A percentile compares a stretch with the other conserved stretches of the same genome.
phyloP scores from a whole-genome alignment of 2,888 invertebrate genomes.

The Ganaspis brasiliensis region DNA sequence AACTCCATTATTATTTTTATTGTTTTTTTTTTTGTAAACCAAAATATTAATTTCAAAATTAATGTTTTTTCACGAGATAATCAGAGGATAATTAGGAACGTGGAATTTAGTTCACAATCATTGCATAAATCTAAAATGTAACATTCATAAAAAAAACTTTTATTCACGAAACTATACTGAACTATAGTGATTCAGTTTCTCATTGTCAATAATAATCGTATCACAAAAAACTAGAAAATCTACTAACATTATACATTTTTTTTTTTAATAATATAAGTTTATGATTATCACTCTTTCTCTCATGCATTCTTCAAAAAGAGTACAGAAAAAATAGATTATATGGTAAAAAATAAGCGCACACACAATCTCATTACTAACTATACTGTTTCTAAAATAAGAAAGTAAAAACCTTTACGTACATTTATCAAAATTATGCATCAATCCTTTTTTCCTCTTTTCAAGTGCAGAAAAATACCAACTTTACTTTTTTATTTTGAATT shows the following conservation, averaged over 20 bases:
- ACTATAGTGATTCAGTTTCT: slow-evolving; percentile 12
- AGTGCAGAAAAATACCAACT: slow-evolving; percentile 3
- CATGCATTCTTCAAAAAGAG: background rate
- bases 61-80: too few species aligned
- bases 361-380: background rate
- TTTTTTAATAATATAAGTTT: background rate
- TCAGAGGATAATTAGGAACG: too few species aligned
- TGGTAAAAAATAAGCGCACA: background rate
- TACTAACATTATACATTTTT: background rate
- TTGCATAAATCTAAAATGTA: slow-evolving; percentile 4
- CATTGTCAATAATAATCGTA: background rate
- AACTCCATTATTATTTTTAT: too few species aligned
- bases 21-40: too few species aligned
- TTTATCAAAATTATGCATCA: background rate
- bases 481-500: background rate
- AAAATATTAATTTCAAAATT: too few species aligned
- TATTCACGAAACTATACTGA: slow-evolving; percentile 1
- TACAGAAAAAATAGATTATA: slow-evolving; percentile 14
- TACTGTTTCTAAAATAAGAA: slow-evolving; percentile 1
- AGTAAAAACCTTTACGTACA: background rate
- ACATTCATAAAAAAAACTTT: slow-evolving; percentile 30
- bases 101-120: background rate
- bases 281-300: background rate
- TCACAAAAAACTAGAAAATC: slow-evolving; percentile 11
- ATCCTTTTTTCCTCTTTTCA: background rate